Base-by-base conservation (phyloP, 2,797 vertebrate genomes). In the Darevskia nairensis region DNA sequence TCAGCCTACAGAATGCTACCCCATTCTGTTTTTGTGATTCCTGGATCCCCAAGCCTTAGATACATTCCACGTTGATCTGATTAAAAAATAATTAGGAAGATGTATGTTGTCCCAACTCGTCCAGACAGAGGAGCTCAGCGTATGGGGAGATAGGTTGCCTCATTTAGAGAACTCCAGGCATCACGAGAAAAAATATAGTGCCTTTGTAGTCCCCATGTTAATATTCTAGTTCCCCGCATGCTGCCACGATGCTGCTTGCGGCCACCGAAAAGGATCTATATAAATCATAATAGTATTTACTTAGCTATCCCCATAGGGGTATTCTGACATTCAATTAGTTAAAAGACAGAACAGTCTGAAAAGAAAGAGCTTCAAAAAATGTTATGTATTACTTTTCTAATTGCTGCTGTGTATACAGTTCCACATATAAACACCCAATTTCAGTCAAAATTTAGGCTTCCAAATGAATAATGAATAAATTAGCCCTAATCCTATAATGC, bases 401-500 rank as follows among this genome's bases (percentile, higher is more conserved):
- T 1, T 0, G 2, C 77, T 84, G 84, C 68, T 10, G 41, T 21
- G 21, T 23, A 19, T 0, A 59, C 0, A 0, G 80, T 91, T 86
- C 71, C 66, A 55, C 50, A 79, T 9, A 15, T 41, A 6, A 86
- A 87, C 19, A 61, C 44, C 9, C 79, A 74, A 32, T 61, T 87
- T 21, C 39, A 81, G 3, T 61, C 25, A 82, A 75, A 68, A 11
- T 19, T 23, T 75, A 9, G 5, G 55, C 61, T 10, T 0, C 68
- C 4, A 64, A 77, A 25, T 2, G 68, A 29, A 80, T 86, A 89
- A 87, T 82, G 19, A 89, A 87, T 81, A 64, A 88, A 32, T 5
- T 29, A 88, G 6, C 17, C 2, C 55, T 89, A 89, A 79, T 86
- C 2, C 3, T 50, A 61, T 5, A 87, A 11, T 79, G 0, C 10